Evolutionary conservation across 53 echinoderm and acorn worm genomes (phyloP).

Genomic region (Astropecten irregularis): DNA sequence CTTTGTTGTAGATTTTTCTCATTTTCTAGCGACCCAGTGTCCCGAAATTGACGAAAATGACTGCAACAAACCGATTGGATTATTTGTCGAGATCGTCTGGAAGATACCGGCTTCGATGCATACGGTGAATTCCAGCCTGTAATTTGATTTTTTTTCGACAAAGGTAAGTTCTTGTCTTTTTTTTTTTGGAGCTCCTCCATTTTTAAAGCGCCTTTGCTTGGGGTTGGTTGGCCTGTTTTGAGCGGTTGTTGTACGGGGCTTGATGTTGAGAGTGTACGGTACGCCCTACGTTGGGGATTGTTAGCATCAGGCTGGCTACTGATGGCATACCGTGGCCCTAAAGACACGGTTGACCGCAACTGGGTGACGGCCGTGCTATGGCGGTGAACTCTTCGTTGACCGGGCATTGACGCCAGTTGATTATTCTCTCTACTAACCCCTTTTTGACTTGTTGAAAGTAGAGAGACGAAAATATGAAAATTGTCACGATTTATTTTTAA

Average conservation of each 20-base stretch:
- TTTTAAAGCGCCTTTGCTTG: conserved; percentile 45
- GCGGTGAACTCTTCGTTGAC: neutral
- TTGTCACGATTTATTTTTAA: no score
- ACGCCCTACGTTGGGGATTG: no score
- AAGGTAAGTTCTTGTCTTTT: conserved; percentile 31
- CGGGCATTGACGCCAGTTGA: neutral
- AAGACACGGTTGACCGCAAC: neutral
- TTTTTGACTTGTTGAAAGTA: no score
- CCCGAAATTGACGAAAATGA: conserved; percentile 22
- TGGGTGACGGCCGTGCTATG: neutral
- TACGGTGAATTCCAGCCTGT: conserved; percentile 12
- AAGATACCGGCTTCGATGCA: conserved; percentile 41
- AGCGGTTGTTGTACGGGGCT: no score
- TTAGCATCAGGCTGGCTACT: no score
- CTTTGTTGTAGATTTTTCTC: conserved; percentile 62
- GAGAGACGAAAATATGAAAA: no score
- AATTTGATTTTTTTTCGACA: conserved; percentile 10
- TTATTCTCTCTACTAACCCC: no score
- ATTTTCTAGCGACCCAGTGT: conserved; percentile 45
- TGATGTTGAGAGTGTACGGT: no score
- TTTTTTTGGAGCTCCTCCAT: conserved; percentile 6
- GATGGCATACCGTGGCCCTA: neutral
- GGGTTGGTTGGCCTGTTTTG: neutral
- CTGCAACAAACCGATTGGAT: conserved; percentile 7
- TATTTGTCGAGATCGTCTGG: conserved; percentile 24